Evolutionary conservation across 1,140 invertebrate genomes (phyloP).

Genomic region (Mercenaria mercenaria): DNA sequence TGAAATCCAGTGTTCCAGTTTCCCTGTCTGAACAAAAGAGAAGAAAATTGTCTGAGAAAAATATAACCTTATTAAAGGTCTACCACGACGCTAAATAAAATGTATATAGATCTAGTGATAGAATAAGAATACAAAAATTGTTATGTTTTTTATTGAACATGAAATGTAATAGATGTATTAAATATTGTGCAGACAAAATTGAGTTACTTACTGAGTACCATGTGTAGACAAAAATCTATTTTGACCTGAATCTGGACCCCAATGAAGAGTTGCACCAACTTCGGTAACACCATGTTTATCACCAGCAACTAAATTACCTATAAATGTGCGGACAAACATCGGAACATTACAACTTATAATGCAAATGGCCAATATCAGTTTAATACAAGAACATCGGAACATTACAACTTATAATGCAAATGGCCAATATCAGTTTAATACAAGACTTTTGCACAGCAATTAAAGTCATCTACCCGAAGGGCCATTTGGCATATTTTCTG

Average conservation of each 20-base stretch:
- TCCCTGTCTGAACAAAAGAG: not conserved
- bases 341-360: no score
- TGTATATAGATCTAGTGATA: not conserved
- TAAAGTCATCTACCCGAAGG: no score
- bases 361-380: no score
- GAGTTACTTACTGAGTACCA: conserved; percentile 47
- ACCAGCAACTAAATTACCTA: not conserved
- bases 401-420: no score
- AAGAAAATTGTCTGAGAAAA: no score
- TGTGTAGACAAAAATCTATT: conserved; percentile 78
- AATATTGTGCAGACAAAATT: not conserved
- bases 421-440: no score
- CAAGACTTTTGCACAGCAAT: no score
- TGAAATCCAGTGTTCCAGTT: conserved; percentile 71
- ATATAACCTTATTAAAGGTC: no score
- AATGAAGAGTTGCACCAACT: conserved; percentile 73
- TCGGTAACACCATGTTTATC: conserved; percentile 60
- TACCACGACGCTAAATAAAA: not conserved
- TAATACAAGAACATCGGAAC: no score
- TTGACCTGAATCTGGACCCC: conserved; percentile 69
- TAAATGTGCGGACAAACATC: no score
- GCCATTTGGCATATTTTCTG: no score
- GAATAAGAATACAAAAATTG: no score
- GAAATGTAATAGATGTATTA: not conserved
- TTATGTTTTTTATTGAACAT: not conserved